Conservation (phyloP, 2,888 invertebrate genomes). For the Macropis europaea region DNA sequence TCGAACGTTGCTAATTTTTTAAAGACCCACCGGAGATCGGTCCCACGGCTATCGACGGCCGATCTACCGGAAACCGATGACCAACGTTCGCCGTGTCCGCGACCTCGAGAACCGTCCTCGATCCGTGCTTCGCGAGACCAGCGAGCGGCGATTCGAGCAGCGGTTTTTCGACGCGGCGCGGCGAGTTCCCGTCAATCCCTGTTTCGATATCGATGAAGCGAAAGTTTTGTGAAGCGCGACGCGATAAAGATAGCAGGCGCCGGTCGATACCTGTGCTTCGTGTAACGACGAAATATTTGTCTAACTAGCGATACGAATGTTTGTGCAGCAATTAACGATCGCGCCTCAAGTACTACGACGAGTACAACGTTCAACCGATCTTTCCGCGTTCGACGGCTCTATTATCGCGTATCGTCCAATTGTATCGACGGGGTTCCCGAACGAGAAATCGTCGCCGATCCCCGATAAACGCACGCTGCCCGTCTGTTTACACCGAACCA, state of each 20-base stretch:
- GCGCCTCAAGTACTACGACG: background rate
- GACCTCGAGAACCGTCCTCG: too few species aligned
- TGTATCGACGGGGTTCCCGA: background rate
- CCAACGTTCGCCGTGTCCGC: conserved; percentile 2
- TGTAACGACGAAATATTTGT: conserved; percentile 33
- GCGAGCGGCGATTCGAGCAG: too few species aligned
- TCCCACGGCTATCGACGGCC: conserved; percentile 32
- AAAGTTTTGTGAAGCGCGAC: too few species aligned
- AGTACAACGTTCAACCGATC: background rate
- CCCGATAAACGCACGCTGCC: conserved; percentile 16
- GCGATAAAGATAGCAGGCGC: background rate
- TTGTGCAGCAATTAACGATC: conserved; percentile 25
- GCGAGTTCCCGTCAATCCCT: too few species aligned
- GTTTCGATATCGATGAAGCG: too few species aligned
- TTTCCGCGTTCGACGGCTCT: background rate
- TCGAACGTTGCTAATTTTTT: conserved; percentile 71
- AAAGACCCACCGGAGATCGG: conserved; percentile 55
- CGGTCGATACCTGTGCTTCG: background rate
- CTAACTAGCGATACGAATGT: conserved; percentile 21
- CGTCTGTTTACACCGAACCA: conserved; percentile 23
- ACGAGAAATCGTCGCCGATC: background rate
- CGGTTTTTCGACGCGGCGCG: too few species aligned
- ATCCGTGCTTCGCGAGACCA: too few species aligned
- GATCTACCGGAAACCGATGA: conserved; percentile 6
- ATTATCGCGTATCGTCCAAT: background rate